phyloP scores from a whole-genome alignment of 2,888 invertebrate genomes.

The Theristus sp. region DNA sequence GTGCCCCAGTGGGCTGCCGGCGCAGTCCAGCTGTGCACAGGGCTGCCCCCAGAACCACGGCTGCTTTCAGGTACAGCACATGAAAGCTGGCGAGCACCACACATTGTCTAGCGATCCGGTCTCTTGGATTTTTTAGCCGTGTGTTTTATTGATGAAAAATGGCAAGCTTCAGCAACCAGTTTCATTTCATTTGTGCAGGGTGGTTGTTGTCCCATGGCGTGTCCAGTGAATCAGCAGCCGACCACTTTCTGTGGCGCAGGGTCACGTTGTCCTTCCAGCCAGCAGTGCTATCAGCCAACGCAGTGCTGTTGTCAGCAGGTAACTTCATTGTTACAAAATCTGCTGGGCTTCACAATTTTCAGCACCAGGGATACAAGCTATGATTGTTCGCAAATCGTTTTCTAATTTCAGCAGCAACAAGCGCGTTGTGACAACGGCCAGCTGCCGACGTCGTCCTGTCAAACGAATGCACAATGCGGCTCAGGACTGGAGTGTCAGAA shows the following conservation, averaged over 20 bases:
- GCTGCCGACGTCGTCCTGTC: not conserved
- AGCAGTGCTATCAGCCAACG: slow-evolving; percentile 13
- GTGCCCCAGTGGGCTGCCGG: not conserved
- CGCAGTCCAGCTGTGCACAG: not conserved
- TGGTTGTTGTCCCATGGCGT: slow-evolving; percentile 15
- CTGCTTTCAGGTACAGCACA: not conserved
- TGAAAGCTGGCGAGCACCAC: not conserved
- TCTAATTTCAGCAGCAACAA: not conserved
- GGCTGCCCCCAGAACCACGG: not conserved
- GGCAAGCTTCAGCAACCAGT: too few species aligned
- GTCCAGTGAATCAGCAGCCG: slow-evolving; percentile 14
- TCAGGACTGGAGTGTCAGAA: not conserved
- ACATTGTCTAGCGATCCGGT: too few species aligned
- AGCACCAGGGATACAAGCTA: too few species aligned
- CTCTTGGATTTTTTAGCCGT: too few species aligned
- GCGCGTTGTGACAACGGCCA: not conserved
- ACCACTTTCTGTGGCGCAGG: not conserved
- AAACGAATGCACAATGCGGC: not conserved
- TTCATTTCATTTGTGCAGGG: too few species aligned
- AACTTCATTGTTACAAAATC: too few species aligned
- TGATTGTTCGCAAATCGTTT: too few species aligned
- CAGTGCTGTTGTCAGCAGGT: slow-evolving; percentile 15
- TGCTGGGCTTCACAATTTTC: too few species aligned
- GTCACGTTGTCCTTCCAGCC: slow-evolving; percentile 10
- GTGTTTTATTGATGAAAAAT: too few species aligned